Evolutionary conservation across 2,797 vertebrate genomes (phyloP).

Genomic region (Darevskia mixta): DNA sequence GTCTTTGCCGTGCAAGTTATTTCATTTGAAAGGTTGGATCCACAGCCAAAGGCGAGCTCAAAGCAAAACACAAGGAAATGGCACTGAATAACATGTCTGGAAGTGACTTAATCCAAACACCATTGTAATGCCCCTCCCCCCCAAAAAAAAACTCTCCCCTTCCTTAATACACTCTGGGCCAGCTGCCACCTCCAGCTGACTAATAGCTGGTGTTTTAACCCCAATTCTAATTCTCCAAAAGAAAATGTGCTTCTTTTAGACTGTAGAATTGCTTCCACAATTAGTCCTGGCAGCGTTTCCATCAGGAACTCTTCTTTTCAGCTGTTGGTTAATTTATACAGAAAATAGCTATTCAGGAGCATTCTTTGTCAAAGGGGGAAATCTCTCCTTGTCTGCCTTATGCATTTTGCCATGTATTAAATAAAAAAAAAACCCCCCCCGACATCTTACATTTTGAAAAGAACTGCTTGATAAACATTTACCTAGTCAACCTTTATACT

Average conservation of each 20-base stretch:
- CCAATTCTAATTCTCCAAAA: constrained; percentile 66
- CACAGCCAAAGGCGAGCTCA: not conserved
- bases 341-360: constrained; percentile 2
- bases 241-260: constrained; percentile 50
- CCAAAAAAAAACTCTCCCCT: constrained; percentile 1
- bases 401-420: constrained; percentile 30
- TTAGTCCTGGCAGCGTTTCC: constrained; percentile 62
- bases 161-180: constrained; percentile 48
- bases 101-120: constrained; percentile 66
- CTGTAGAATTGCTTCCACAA: constrained; percentile 63
- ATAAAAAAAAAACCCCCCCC: constrained; percentile 40
- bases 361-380: constrained; percentile 34
- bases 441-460: constrained; percentile 20
- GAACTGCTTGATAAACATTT: constrained; percentile 38
- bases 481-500: constrained; percentile 25
- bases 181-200: constrained; percentile 70
- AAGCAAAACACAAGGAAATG: constrained; percentile 21
- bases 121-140: constrained; percentile 55
- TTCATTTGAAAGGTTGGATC: not conserved
- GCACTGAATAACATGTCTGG: constrained; percentile 51
- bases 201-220: constrained; percentile 62
- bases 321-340: constrained; percentile 39
- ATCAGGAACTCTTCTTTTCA: constrained; percentile 53
- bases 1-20: not conserved
- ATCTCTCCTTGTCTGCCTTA: constrained; percentile 10